Evolutionary conservation across 2,113 vertebrate species (phyloP).

Genomic region (Glaucidium brasilianum): DNA sequence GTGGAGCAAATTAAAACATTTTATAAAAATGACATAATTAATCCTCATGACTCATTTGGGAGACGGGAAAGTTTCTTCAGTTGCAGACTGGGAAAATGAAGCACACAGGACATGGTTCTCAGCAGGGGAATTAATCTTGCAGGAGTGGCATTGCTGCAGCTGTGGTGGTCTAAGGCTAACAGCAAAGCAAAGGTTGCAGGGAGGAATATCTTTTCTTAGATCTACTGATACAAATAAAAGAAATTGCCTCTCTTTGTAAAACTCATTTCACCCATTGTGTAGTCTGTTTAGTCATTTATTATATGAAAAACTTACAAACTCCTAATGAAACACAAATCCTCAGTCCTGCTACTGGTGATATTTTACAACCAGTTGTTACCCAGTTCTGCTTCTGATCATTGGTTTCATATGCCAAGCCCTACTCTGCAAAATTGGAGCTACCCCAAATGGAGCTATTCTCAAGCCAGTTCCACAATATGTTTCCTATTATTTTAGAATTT

Average conservation of each 20-base stretch:
- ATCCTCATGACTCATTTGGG: conserved; percentile 4
- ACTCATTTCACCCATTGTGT: background rate
- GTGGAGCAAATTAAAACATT: conserved; percentile 11
- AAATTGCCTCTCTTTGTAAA: background rate
- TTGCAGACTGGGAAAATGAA: background rate
- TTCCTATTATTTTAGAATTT: background rate
- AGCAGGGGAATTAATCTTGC: background rate
- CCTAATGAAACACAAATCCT: background rate
- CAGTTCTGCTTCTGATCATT: background rate
- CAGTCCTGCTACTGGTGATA: background rate
- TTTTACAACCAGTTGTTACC: background rate
- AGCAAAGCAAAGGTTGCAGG: background rate
- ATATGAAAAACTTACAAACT: background rate
- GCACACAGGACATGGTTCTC: background rate
- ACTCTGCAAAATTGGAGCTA: background rate
- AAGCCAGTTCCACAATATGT: background rate
- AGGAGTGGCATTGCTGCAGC: background rate
- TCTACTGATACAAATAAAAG: background rate
- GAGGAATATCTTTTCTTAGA: background rate
- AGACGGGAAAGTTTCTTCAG: background rate
- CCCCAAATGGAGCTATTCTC: background rate
- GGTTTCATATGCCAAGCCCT: background rate
- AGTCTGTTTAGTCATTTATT: background rate
- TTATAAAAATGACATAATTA: conserved; percentile 7
- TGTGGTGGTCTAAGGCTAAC: background rate